A percentile compares a stretch with the other conserved stretches of the same genome.
phyloP scores from a whole-genome alignment of 2,888 invertebrate genomes.

The Apotomis turbidana region DNA sequence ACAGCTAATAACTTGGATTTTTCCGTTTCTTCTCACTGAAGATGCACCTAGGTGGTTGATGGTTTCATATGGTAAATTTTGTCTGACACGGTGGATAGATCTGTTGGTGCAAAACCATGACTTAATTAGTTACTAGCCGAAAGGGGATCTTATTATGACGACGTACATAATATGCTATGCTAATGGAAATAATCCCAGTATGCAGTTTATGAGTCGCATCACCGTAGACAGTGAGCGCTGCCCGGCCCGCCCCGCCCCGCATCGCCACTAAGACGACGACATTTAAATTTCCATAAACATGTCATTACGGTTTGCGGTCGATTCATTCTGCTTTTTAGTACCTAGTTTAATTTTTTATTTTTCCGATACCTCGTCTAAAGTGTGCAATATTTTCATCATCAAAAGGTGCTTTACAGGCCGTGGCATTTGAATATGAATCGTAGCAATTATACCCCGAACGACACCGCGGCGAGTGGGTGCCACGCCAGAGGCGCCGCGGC shows the following conservation, averaged over 20 bases:
- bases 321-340: slow-evolving; percentile 20
- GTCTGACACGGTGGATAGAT: too few species aligned
- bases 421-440: slow-evolving; percentile 27
- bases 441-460: slow-evolving; percentile 13
- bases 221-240: not conserved
- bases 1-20: too few species aligned
- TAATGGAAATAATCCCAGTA: not conserved
- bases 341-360: slow-evolving; percentile 27
- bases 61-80: too few species aligned
- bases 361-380: slow-evolving; percentile 33
- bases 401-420: slow-evolving; percentile 22
- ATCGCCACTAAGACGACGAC: slow-evolving; percentile 30
- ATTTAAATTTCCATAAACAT: slow-evolving; percentile 40
- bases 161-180: not conserved
- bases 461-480: slow-evolving; percentile 10
- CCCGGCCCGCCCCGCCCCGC: not conserved
- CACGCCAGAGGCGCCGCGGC: not conserved
- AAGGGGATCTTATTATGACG: not conserved
- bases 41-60: too few species aligned
- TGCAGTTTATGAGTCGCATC: not conserved
- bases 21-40: too few species aligned
- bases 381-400: slow-evolving; percentile 32
- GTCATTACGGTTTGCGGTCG: slow-evolving; percentile 40
- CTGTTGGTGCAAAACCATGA: too few species aligned
- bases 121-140: too few species aligned